These are phyloP conservation scores for Scomber japonicus DNA, from an alignment of 2,113 vertebrate species.

Conservation along the genomic window DNA sequence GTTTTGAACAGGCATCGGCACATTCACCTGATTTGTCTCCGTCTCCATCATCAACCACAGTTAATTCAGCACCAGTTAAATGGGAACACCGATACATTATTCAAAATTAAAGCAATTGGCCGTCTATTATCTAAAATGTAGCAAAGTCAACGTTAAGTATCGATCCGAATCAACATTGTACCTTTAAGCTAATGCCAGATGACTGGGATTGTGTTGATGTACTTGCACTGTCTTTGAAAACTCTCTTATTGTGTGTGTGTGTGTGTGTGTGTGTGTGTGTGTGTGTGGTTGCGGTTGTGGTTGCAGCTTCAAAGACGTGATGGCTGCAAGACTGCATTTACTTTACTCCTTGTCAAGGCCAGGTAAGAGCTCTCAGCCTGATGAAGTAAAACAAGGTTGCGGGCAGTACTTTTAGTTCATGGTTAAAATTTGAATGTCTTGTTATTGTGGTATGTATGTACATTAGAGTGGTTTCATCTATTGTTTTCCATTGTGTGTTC, in stretches of 20 bases:
- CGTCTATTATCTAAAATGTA: neutral
- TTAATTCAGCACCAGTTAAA: too few relatives aligned
- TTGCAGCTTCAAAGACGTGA: constrained; percentile 57
- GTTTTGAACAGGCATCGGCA: too few relatives aligned
- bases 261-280: neutral
- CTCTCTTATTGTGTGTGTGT: neutral
- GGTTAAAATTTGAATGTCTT: neutral
- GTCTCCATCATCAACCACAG: too few relatives aligned
- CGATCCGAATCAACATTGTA: neutral
- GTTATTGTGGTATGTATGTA: too few relatives aligned
- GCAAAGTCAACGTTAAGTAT: neutral
- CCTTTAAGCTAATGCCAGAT: too few relatives aligned
- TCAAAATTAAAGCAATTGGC: too few relatives aligned
- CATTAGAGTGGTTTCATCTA: too few relatives aligned
- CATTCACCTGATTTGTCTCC: too few relatives aligned
- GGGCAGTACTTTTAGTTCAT: neutral
- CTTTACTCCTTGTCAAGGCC: constrained; percentile 77
- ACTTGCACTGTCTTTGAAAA: neutral
- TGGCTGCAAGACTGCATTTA: constrained; percentile 82
- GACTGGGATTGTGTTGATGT: neutral
- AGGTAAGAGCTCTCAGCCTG: constrained; percentile 65
- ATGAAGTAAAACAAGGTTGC: neutral
- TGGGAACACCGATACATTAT: too few relatives aligned
- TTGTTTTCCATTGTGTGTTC: neutral
- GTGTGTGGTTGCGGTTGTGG: neutral